Evolutionary conservation across 1,140 invertebrate species (phyloP).

Genomic region (Solenopsis invicta): DNA sequence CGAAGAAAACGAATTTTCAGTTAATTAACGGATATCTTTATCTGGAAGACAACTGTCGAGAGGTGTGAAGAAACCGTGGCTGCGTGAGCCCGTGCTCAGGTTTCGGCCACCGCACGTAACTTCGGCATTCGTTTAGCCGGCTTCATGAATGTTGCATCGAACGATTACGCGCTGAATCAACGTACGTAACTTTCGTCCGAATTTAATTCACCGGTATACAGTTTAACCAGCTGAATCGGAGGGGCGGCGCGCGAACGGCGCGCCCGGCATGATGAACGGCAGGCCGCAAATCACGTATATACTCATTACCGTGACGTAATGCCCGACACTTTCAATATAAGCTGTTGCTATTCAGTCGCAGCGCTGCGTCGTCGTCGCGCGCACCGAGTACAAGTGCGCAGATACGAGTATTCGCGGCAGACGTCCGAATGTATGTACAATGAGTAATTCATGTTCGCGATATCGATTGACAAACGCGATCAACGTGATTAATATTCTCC

Average conservation of each 20-base stretch:
- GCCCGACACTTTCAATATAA: constrained; percentile 54
- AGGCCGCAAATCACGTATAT: constrained; percentile 52
- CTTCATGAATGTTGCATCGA: constrained; percentile 63
- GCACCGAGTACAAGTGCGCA: background rate
- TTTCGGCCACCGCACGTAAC: constrained; percentile 20
- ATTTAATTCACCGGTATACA: constrained; percentile 47
- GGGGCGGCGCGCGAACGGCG: background rate
- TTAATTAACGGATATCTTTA: too few relatives aligned
- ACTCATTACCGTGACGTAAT: constrained; percentile 55
- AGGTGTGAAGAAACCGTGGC: too few relatives aligned
- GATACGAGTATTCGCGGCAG: background rate
- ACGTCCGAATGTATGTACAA: constrained; percentile 53
- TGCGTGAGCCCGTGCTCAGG: background rate
- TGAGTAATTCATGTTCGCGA: constrained; percentile 25
- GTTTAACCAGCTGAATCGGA: constrained; percentile 60
- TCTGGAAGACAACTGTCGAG: too few relatives aligned
- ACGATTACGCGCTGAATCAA: constrained; percentile 62
- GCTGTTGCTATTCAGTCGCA: constrained; percentile 35
- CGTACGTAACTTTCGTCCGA: constrained; percentile 48
- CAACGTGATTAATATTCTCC: constrained; percentile 45
- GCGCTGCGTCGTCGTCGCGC: background rate
- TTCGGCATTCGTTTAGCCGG: constrained; percentile 35
- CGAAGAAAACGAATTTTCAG: too few relatives aligned
- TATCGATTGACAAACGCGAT: constrained; percentile 59
- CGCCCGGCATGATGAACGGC: constrained; percentile 44